Evolutionary conservation across 2,888 invertebrate genomes (phyloP).

Genomic region (Auanema sp.): DNA sequence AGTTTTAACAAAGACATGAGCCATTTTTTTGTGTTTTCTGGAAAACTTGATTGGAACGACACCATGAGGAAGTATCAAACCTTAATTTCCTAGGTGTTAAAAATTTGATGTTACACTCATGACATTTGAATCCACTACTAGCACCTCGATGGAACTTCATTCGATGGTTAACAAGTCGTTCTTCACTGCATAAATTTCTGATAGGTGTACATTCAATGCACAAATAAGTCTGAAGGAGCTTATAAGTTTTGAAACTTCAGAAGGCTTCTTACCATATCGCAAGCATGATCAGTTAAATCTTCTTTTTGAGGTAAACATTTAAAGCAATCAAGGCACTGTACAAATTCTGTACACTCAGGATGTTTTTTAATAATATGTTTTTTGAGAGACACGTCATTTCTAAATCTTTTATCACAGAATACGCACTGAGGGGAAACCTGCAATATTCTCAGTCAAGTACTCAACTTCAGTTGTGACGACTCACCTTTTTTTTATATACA

Average conservation of each 20-base stretch:
- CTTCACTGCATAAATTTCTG: conserved; percentile 58
- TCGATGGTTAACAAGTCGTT: conserved; percentile 44
- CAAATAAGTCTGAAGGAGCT: conserved; percentile 50
- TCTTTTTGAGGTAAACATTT: conserved; percentile 52
- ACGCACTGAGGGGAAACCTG: conserved; percentile 63
- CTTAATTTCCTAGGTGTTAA: conserved; percentile 63
- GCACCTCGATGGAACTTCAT: conserved; percentile 53
- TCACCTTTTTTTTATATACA: conserved; percentile 58
- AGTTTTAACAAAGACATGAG: conserved; percentile 62
- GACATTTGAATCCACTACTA: conserved; percentile 61
- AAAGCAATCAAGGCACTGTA: conserved; percentile 63
- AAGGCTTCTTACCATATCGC: conserved; percentile 51
- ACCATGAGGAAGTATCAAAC: too few relatives aligned
- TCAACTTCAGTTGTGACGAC: conserved; percentile 11
- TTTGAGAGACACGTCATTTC: conserved; percentile 62
- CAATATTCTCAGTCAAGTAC: conserved; percentile 4
- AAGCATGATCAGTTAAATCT: conserved; percentile 51
- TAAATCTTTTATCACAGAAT: conserved; percentile 64
- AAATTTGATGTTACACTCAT: conserved; percentile 62
- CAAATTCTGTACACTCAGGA: conserved; percentile 57
- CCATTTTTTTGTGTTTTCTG: conserved; percentile 63
- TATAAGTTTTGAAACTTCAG: background rate
- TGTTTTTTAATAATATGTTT: conserved; percentile 58
- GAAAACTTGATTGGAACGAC: too few relatives aligned
- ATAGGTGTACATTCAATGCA: conserved; percentile 63